Conservation (phyloP, 2,113 vertebrate genomes). For the Platichthys stellatus region DNA sequence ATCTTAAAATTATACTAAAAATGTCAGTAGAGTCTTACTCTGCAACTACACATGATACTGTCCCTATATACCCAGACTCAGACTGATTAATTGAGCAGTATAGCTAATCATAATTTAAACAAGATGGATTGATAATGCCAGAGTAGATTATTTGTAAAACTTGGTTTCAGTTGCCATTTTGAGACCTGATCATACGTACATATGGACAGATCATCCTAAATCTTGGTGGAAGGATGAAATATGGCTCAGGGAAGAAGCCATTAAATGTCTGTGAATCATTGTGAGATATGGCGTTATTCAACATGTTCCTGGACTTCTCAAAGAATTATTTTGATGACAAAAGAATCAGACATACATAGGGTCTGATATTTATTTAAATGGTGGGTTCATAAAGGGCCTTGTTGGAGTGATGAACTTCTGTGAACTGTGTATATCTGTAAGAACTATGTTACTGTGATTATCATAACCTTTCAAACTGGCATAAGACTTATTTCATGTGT, state of each 20-base stretch:
- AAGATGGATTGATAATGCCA: not conserved
- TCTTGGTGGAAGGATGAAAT: too few relatives aligned
- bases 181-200: not conserved
- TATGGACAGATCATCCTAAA: too few relatives aligned
- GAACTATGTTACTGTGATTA: not conserved
- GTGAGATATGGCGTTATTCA: too few relatives aligned
- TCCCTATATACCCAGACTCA: not conserved
- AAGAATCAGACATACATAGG: too few relatives aligned
- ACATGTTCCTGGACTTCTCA: too few relatives aligned
- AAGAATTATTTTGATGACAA: too few relatives aligned
- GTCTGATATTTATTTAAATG: too few relatives aligned
- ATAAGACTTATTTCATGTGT: not conserved
- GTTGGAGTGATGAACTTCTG: too few relatives aligned
- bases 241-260: too few relatives aligned
- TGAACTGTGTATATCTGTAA: too few relatives aligned
- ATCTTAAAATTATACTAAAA: not conserved
- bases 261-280: too few relatives aligned
- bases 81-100: not conserved
- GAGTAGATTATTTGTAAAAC: not conserved
- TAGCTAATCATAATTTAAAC: not conserved
- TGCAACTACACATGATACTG: not conserved
- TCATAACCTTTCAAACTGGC: not conserved
- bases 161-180: not conserved
- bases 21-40: not conserved
- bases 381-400: too few relatives aligned